Evolutionary conservation across 2,113 vertebrate genomes (phyloP).

Genomic region (Tragelaphus strepsiceros): DNA sequence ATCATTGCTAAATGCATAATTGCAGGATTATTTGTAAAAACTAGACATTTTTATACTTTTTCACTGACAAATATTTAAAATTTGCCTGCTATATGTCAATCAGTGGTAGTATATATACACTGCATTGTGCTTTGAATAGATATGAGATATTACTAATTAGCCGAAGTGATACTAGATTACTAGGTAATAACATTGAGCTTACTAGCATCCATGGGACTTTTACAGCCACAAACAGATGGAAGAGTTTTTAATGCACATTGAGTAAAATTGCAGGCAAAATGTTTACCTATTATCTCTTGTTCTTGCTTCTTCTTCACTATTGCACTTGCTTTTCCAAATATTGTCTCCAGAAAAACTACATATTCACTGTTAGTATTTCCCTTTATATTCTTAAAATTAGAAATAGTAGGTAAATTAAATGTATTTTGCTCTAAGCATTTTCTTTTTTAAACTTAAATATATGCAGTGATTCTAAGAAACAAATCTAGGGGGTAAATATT

Average conservation of each 20-base stretch:
- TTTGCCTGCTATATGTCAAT: background rate
- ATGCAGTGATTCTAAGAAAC: background rate
- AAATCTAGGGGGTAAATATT: background rate
- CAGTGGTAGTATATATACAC: background rate
- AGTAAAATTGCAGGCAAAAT: conserved; percentile 42
- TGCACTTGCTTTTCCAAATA: background rate
- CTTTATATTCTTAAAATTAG: background rate
- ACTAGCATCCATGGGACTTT: conserved; percentile 21
- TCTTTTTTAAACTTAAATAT: background rate
- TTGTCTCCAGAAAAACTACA: background rate
- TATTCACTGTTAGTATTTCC: background rate
- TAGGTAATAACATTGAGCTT: conserved; percentile 18
- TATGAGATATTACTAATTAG: conserved; percentile 34
- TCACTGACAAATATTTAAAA: background rate
- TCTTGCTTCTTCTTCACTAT: background rate
- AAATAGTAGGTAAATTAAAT: background rate
- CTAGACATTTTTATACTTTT: background rate
- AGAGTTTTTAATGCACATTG: conserved; percentile 11
- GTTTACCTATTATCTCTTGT: background rate
- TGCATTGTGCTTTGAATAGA: conserved; percentile 6
- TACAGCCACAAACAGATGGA: conserved; percentile 39
- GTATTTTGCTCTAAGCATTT: background rate
- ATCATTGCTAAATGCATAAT: background rate
- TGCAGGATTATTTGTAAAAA: background rate
- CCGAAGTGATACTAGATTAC: conserved; percentile 13